phyloP scores from a whole-genome alignment of 2,113 vertebrate genomes.

The Percopsis transmontana region DNA sequence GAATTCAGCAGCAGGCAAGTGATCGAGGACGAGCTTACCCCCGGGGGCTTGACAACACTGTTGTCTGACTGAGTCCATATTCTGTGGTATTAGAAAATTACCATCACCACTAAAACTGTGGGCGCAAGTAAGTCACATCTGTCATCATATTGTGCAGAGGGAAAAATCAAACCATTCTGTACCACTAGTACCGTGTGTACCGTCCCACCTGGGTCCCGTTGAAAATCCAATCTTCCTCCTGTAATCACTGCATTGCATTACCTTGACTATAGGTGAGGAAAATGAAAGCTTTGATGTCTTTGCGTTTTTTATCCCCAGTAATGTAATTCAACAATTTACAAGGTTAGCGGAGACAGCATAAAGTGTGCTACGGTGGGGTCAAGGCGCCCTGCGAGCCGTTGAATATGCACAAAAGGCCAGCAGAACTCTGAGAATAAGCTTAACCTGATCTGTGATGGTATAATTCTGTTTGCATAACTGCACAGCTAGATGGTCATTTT shows the following conservation, averaged over 20 bases:
- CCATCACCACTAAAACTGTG: slow-evolving; percentile 11
- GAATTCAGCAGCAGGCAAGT: too few species aligned
- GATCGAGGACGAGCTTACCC: too few species aligned
- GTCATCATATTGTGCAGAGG: too few species aligned
- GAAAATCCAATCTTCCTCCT: slow-evolving; percentile 14
- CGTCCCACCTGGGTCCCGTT: neutral
- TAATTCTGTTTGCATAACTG: slow-evolving; percentile 5
- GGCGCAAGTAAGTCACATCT: too few species aligned
- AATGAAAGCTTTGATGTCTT: slow-evolving; percentile 25
- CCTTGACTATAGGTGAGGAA: slow-evolving; percentile 28
- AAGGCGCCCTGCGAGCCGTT: neutral
- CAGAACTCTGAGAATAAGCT: too few species aligned
- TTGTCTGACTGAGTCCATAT: too few species aligned
- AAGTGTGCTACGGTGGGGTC: slow-evolving; percentile 2
- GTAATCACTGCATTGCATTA: slow-evolving; percentile 35
- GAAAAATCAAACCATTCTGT: too few species aligned
- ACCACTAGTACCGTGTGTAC: too few species aligned
- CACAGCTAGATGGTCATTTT: neutral
- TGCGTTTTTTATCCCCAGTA: neutral
- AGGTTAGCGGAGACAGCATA: neutral
- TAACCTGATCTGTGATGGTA: too few species aligned
- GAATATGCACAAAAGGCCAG: neutral
- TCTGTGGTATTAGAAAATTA: slow-evolving; percentile 17
- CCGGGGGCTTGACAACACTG: too few species aligned
- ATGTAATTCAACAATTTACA: slow-evolving; percentile 1